These are phyloP conservation scores for Neuroterus valhalla DNA, from an alignment of 1,140 invertebrate species.

Conservation along the genomic window DNA sequence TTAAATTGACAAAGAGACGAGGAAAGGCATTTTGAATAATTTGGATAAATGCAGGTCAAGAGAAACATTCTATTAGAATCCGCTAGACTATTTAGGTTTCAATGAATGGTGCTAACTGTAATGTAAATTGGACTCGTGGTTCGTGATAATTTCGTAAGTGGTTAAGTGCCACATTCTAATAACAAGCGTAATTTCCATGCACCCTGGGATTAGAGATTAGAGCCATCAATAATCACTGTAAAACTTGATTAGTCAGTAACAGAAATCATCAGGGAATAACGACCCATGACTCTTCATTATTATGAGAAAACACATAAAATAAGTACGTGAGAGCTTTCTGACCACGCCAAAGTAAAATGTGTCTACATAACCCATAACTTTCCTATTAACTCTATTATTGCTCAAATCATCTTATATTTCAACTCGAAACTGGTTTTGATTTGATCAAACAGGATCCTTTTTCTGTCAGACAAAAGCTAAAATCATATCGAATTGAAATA, in stretches of 20 bases:
- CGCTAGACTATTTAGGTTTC: slow-evolving; percentile 14
- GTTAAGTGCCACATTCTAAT: slow-evolving; percentile 7
- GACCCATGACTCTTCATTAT: neutral
- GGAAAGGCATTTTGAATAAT: neutral
- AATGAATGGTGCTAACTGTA: slow-evolving; percentile 26
- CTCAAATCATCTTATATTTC: neutral
- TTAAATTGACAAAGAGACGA: neutral
- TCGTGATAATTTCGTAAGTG: slow-evolving; percentile 27
- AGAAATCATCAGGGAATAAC: slow-evolving; percentile 5
- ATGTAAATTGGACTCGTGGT: slow-evolving; percentile 24
- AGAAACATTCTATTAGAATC: slow-evolving; percentile 11
- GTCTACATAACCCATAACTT: slow-evolving; percentile 9
- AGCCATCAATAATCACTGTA: slow-evolving; percentile 1
- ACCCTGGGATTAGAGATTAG: neutral
- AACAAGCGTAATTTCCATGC: slow-evolving; percentile 9
- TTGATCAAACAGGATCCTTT: too few species aligned
- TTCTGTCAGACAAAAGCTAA: too few species aligned
- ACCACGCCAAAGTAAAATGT: neutral
- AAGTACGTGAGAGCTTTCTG: too few species aligned
- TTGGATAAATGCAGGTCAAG: neutral
- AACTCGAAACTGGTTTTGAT: too few species aligned
- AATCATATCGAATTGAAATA: too few species aligned
- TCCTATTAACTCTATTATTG: neutral
- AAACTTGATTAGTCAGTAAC: neutral
- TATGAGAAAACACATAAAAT: neutral